Evolutionary conservation across 64 coral and sea anemone species (phyloP).

Genomic region (Astreopora myriophthalma): DNA sequence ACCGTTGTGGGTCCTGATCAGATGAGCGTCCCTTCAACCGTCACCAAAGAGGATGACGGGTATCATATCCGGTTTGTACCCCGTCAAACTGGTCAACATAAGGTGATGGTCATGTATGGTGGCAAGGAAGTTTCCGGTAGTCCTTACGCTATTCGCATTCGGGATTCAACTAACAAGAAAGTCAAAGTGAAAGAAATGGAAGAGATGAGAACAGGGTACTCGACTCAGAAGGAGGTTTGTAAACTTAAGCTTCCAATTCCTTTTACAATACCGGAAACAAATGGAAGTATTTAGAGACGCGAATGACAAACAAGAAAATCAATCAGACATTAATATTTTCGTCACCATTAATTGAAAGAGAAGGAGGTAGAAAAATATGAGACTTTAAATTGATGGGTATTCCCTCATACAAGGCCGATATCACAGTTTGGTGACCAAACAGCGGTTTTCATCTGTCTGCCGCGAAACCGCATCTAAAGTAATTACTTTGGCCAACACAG

Average conservation of each 20-base stretch:
- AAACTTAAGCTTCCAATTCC: background rate
- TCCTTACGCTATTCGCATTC: slow-evolving; percentile 44
- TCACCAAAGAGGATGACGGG: slow-evolving; percentile 77
- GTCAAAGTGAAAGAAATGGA: slow-evolving; percentile 73
- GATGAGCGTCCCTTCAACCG: slow-evolving; percentile 60
- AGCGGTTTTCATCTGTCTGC: too few relatives aligned
- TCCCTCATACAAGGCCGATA: too few relatives aligned
- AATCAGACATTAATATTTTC: too few relatives aligned
- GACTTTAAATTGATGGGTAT: too few relatives aligned
- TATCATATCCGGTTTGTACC: slow-evolving; percentile 84
- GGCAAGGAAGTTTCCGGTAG: slow-evolving; percentile 81
- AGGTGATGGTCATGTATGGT: slow-evolving; percentile 69
- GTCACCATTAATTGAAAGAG: too few relatives aligned
- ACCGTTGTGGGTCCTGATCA: slow-evolving; percentile 74
- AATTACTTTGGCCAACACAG: too few relatives aligned
- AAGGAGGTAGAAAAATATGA: too few relatives aligned
- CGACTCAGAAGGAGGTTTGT: slow-evolving; percentile 60
- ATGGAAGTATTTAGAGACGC: too few relatives aligned
- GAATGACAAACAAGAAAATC: too few relatives aligned
- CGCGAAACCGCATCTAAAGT: too few relatives aligned
- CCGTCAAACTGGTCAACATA: slow-evolving; percentile 60
- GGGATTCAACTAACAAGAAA: slow-evolving; percentile 57
- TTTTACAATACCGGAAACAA: too few relatives aligned
- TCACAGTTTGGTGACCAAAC: too few relatives aligned
- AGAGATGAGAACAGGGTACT: slow-evolving; percentile 58